Evolutionary conservation across 2,888 invertebrate genomes (phyloP), one percentile per base, ranked within the genome.

Genomic region (Tyria jacobaeae): DNA sequence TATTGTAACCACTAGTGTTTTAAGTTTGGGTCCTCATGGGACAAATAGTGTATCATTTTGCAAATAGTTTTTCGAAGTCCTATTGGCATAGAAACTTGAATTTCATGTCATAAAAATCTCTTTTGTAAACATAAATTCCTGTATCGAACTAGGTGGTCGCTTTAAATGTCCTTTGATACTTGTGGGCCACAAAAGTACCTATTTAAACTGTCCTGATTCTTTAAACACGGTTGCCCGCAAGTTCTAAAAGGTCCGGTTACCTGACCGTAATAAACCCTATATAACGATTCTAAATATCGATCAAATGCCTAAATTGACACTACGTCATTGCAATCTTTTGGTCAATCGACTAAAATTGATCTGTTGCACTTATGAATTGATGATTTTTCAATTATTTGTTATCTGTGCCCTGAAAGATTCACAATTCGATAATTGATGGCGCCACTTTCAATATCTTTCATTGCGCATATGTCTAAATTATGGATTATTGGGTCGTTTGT

Each of bases 251-350:
- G 21, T 21, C 12, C 44, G 21, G 44, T 44, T 4, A 21, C 44
- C 21, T 44, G 44, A 21, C 44, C 21, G 5, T 44, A n/a, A n/a
- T n/a, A 44, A 12, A 17, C 21, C 21, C 44, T 21, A 44, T 21
- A 17, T 49, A 48, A 34, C 41, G 37, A 31, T 41, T 41, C 41
- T 39, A 53, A 57, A 54, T 49, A 39, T 57, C 44, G 15, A 37
- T 47, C 58, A 63, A 63, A 59, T 63, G 62, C 7, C 21, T 50
- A 51, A 47, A 63, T 59, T 54, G 58, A n/a, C 9, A 54, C 35
- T 58, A 58, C 62, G 62, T 63, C 62, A 63, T 55, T 44, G 57
- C 50, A 50, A 17, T 50, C 48, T 58, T 54, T 37, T 44, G 17
- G 55, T 54, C 52, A 54, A 63, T 63, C 57, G 47, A 57, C 53